Percentiles rank a stretch among this genome's conserved stretches.
phyloP scores from a whole-genome alignment of 2,888 invertebrate species.

The Meloe dianella region DNA sequence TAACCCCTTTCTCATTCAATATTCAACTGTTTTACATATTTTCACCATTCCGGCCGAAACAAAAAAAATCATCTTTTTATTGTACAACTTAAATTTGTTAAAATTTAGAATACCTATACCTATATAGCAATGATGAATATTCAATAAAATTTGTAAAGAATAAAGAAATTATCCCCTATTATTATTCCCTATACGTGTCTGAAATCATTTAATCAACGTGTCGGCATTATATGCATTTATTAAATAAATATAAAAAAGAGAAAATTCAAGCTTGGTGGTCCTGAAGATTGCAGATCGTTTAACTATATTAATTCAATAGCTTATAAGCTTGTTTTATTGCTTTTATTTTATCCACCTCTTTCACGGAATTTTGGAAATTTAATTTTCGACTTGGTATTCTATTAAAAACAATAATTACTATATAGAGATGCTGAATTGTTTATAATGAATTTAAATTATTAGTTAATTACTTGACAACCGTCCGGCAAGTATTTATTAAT shows the following conservation, averaged over 20 bases:
- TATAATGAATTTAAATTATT: conserved; percentile 8
- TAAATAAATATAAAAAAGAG: conserved; percentile 17
- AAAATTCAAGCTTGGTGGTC: conserved; percentile 28
- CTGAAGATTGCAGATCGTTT: conserved; percentile 17
- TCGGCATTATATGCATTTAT: conserved; percentile 18
- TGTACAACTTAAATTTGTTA: conserved; percentile 1
- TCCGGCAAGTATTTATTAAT: background rate
- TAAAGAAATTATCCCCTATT: conserved; percentile 19
- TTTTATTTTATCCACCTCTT: too few relatives aligned
- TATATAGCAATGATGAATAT: too few relatives aligned
- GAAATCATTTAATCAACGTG: conserved; percentile 25
- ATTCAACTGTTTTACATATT: background rate
- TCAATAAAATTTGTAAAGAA: background rate
- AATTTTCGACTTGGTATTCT: background rate
- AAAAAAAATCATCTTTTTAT: background rate
- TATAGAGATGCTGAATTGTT: background rate
- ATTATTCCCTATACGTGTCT: conserved; percentile 25
- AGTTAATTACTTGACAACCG: background rate
- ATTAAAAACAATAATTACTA: background rate
- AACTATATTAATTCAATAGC: conserved; percentile 1
- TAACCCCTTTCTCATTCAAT: background rate
- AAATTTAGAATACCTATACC: too few relatives aligned
- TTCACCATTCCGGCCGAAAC: background rate
- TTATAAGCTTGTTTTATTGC: background rate
- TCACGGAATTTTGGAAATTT: background rate